A percentile compares a stretch with the other conserved stretches of the same genome.
Conservation (phyloP, 2,888 invertebrate genomes). For the Pandemis heparana region DNA sequence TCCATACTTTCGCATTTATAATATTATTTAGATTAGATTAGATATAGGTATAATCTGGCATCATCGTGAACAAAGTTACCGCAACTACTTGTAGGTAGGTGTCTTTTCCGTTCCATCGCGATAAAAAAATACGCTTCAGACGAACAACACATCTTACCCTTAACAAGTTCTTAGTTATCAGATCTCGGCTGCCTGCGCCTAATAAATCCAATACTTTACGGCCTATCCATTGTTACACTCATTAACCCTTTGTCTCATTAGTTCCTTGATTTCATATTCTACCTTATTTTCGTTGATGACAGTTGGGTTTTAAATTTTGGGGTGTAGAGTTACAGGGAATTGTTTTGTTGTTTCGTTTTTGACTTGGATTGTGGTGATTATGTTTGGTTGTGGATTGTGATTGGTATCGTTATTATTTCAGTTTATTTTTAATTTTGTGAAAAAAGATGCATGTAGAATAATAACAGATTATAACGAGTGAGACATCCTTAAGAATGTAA, state of each 20-base stretch:
- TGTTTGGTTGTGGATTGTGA: too few relatives aligned
- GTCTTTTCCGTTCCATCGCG: too few relatives aligned
- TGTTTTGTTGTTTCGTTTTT: constrained; percentile 43
- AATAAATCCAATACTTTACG: constrained; percentile 84
- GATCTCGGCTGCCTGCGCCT: constrained; percentile 72
- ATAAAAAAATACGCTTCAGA: neutral
- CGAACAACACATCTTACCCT: constrained; percentile 57
- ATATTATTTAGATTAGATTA: too few relatives aligned
- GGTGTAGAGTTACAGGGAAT: constrained; percentile 40
- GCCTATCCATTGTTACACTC: constrained; percentile 80
- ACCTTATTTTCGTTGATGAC: constrained; percentile 78
- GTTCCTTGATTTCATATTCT: constrained; percentile 75
- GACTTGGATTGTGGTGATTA: neutral
- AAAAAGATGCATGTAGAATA: too few relatives aligned
- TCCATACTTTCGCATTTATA: too few relatives aligned
- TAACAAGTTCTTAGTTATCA: constrained; percentile 77
- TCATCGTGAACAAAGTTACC: too few relatives aligned
- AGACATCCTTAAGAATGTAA: too few relatives aligned
- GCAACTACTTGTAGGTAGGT: too few relatives aligned
- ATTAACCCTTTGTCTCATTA: constrained; percentile 86
- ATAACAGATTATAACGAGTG: neutral
- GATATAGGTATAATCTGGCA: too few relatives aligned
- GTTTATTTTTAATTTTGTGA: too few relatives aligned
- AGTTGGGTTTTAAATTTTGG: constrained; percentile 64
- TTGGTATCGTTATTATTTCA: neutral